A percentile compares a stretch with the other conserved stretches of the same genome.
Conservation (phyloP, 2,888 invertebrate species). For the Parelbella ahira region DNA sequence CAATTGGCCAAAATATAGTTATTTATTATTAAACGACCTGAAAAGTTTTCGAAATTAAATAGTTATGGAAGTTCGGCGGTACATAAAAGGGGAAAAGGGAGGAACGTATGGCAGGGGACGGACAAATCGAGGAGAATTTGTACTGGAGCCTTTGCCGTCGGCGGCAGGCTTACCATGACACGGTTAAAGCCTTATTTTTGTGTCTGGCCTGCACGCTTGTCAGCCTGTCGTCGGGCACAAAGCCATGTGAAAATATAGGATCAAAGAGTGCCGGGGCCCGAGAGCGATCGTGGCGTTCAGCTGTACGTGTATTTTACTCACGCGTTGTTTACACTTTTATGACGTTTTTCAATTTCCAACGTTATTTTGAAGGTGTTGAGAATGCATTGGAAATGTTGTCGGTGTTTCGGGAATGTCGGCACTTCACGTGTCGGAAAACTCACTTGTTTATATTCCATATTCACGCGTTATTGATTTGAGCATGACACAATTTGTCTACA, state of each 20-base stretch:
- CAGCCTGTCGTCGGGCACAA: conserved; percentile 72
- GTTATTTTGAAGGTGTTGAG: conserved; percentile 9
- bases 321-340: conserved; percentile 21
- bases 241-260: conserved; percentile 78
- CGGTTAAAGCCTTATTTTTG: conserved; percentile 80
- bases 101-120: conserved; percentile 40
- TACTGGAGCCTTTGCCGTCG: conserved; percentile 77
- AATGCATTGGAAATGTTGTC: conserved; percentile 12
- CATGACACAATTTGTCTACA: neutral
- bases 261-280: conserved; percentile 66
- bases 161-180: conserved; percentile 78
- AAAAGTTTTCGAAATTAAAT: conserved; percentile 20
- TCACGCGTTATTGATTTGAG: conserved; percentile 7
- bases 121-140: conserved; percentile 74
- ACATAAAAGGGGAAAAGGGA: neutral
- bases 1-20: no score
- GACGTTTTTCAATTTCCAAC: conserved; percentile 13
- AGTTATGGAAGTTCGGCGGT: conserved; percentile 10
- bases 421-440: neutral
- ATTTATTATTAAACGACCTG: no score
- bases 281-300: conserved; percentile 47
- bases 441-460: no score
- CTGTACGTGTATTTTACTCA: conserved; percentile 26
- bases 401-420: conserved; percentile 1
- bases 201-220: conserved; percentile 76